Base-by-base conservation (phyloP, 2,113 vertebrate genomes). In the Seriola rivoliana region DNA sequence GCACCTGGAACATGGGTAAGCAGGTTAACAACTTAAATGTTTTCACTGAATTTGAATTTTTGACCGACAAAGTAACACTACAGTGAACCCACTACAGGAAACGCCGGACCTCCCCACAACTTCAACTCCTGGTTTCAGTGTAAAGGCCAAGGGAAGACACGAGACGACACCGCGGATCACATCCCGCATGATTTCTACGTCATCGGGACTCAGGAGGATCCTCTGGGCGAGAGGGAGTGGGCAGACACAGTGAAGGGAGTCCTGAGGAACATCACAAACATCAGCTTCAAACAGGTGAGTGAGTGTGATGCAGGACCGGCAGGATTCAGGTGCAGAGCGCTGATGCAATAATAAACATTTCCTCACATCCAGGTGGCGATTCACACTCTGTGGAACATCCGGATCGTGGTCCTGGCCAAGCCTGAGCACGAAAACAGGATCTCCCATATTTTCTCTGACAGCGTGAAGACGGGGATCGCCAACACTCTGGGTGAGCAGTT, bases 1-100 rank as follows among this genome's bases (percentile, higher is more conserved):
- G 98, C 75, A 99, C 98, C 73, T 99, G 98, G 98, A 99, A 99
- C 90, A 99, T 99, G 98, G 98, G 98, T 99, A 95, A 87, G 19
- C 23, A 8, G 16, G 3, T 9, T 11, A 11, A 52, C 36, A 8
- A 14, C 16, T 13, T 57, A 3, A 42, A 32, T 32, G 7, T 65
- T 40, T 29, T 25, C 1, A 36, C 21, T 55, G 0, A 12, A n/a
- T 65, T 46, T 54, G 29, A 55, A 46, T 13, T 29, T 5, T n/a
- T 48, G 32, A 48, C 7, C 34, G 3, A 59, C 19, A 2, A 63
- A 38, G 32, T 25, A 46, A 38, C 10, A 1, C 2, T 2, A 48
- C 3, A 34, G 52, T 66, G 23, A 77, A 83, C 23, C 55, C 23
- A 23, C 23, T 11, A 4, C 95, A 99, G 98, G 98, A 90, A 97